phyloP scores from a whole-genome alignment of 1,140 invertebrate genomes.

The Drosophila oshimai region DNA sequence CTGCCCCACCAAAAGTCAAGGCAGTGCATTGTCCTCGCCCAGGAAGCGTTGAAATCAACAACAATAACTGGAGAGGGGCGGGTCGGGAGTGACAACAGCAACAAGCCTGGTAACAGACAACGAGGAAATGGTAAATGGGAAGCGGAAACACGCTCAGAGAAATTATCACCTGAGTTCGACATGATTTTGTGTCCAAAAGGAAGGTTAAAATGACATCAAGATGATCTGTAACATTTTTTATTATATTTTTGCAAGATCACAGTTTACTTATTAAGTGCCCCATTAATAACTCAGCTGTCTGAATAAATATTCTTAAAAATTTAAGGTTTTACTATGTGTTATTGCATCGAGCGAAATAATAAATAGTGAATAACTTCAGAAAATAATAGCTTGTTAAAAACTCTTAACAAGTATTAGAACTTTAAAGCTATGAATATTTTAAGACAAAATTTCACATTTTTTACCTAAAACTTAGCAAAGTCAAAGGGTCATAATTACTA shows the following conservation, averaged over 20 bases:
- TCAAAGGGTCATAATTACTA: too few relatives aligned
- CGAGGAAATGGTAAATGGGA: background rate
- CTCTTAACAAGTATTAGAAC: too few relatives aligned
- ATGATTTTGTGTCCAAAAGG: background rate
- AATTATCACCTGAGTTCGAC: background rate
- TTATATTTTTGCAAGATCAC: background rate
- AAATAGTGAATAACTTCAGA: too few relatives aligned
- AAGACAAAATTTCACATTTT: too few relatives aligned
- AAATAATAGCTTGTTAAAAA: too few relatives aligned
- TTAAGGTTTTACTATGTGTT: too few relatives aligned
- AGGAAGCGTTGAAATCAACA: slow-evolving; percentile 30
- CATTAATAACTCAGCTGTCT: too few relatives aligned
- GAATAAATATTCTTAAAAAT: too few relatives aligned
- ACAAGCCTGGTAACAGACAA: slow-evolving; percentile 54
- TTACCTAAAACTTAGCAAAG: too few relatives aligned
- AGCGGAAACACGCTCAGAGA: slow-evolving; percentile 28
- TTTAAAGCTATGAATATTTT: too few relatives aligned
- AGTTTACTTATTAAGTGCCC: too few relatives aligned
- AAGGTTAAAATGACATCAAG: slow-evolving; percentile 1
- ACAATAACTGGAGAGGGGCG: background rate
- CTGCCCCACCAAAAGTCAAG: slow-evolving; percentile 49
- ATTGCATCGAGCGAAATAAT: too few relatives aligned
- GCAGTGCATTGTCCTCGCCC: slow-evolving; percentile 76
- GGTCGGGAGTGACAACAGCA: slow-evolving; percentile 1
- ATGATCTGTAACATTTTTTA: background rate